Conservation (phyloP, 2,888 invertebrate genomes). For the Cordilura impudica region DNA sequence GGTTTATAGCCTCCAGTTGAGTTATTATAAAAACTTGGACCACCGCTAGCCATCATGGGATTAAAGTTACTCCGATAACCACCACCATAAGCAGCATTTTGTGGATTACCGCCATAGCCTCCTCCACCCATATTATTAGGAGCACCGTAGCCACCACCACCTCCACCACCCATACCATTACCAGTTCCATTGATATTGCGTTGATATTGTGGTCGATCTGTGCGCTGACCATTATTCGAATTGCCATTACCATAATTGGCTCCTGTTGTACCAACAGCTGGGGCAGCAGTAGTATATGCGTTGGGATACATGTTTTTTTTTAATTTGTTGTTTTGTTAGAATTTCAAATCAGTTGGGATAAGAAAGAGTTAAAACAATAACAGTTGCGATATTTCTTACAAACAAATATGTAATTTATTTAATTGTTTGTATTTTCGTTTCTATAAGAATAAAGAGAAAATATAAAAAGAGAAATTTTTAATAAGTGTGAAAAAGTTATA, state of each 20-base stretch:
- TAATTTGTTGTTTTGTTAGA: slow-evolving; percentile 28
- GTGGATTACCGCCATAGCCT: slow-evolving; percentile 55
- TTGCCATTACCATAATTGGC: slow-evolving; percentile 65
- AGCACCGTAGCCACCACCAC: slow-evolving; percentile 68
- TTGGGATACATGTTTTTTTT: slow-evolving; percentile 69
- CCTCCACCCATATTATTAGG: slow-evolving; percentile 67
- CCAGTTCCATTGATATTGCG: slow-evolving; percentile 64
- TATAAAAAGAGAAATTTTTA: too few relatives aligned
- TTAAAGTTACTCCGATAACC: slow-evolving; percentile 72
- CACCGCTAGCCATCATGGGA: slow-evolving; percentile 71
- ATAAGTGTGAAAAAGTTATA: too few relatives aligned
- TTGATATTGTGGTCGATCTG: slow-evolving; percentile 72
- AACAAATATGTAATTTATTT: slow-evolving; percentile 1
- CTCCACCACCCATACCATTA: slow-evolving; percentile 67
- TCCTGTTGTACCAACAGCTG: slow-evolving; percentile 69
- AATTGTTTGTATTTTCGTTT: neutral
- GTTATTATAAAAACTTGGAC: slow-evolving; percentile 68
- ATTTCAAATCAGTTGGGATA: slow-evolving; percentile 3
- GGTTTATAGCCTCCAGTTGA: slow-evolving; percentile 69
- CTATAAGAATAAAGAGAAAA: too few relatives aligned
- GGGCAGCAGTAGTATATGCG: slow-evolving; percentile 71
- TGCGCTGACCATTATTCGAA: slow-evolving; percentile 69
- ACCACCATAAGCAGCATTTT: slow-evolving; percentile 65
- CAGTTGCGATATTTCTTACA: slow-evolving; percentile 2
- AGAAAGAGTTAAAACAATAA: neutral